These are phyloP conservation scores for Meta bourneti DNA, from an alignment of 2,888 invertebrate genomes.

Conservation along the genomic window DNA sequence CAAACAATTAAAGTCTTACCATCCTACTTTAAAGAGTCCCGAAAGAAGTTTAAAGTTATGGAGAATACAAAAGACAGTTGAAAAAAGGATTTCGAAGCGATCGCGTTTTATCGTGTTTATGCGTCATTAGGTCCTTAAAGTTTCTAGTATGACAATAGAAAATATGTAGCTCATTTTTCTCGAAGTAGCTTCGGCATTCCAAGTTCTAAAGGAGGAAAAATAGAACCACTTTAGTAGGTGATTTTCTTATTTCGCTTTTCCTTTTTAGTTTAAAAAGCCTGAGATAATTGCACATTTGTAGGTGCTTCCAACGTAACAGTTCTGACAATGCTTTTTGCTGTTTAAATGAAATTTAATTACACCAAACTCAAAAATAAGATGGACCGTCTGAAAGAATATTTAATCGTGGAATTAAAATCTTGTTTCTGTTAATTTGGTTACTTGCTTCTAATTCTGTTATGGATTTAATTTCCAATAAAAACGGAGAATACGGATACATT, in stretches of 20 bases:
- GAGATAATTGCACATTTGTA: neutral
- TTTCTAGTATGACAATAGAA: neutral
- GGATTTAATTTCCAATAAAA: no score
- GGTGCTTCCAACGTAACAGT: neutral
- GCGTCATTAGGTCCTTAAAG: neutral
- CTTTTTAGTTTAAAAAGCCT: neutral
- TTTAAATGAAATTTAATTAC: neutral
- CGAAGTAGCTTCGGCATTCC: neutral
- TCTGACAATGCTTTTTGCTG: neutral
- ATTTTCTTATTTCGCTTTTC: neutral
- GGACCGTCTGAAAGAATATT: neutral
- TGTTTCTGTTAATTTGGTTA: no score
- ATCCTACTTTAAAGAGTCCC: neutral
- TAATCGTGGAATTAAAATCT: neutral
- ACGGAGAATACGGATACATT: no score
- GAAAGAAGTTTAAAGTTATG: neutral
- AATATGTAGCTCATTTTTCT: neutral
- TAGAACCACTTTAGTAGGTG: neutral
- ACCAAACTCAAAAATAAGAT: neutral
- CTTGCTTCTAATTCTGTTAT: no score
- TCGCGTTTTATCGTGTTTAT: neutral
- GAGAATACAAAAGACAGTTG: neutral
- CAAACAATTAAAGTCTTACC: neutral
- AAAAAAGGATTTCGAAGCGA: neutral
- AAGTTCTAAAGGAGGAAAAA: neutral